A percentile compares a stretch with the other conserved stretches of the same genome.
phyloP scores from a whole-genome alignment of 2,888 invertebrate species.

The Entomobrya proxima region DNA sequence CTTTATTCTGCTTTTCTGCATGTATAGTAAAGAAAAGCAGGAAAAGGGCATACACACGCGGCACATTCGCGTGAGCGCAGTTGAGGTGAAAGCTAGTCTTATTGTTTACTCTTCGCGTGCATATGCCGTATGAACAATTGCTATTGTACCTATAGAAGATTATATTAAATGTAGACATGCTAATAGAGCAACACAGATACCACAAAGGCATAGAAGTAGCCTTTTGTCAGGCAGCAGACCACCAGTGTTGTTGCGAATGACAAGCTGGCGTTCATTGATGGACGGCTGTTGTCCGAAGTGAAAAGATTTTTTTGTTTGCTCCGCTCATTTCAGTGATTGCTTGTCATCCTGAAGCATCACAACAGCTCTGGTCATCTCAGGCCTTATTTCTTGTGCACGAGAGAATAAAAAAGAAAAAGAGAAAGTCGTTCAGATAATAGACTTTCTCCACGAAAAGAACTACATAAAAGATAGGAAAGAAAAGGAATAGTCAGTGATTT shows the following conservation, averaged over 20 bases:
- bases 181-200: neutral
- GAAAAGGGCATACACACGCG: conserved; percentile 15
- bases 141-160: neutral
- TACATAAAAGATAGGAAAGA: neutral
- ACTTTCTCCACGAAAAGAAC: neutral
- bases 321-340: conserved; percentile 37
- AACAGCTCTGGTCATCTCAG: neutral
- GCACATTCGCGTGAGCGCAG: conserved; percentile 31
- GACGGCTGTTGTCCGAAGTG: conserved; percentile 14
- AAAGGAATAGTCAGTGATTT: no score
- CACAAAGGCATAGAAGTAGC: neutral
- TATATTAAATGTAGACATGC: neutral
- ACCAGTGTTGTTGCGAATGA: conserved; percentile 44
- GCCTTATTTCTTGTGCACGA: neutral
- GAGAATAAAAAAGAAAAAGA: neutral
- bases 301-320: conserved; percentile 34
- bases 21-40: neutral
- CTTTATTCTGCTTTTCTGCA: neutral
- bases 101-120: conserved; percentile 40
- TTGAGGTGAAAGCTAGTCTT: conserved; percentile 47
- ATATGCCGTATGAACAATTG: no score
- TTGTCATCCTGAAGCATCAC: conserved; percentile 19
- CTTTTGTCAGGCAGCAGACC: conserved; percentile 47
- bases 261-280: conserved; percentile 50
- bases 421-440: neutral